Conservation (phyloP, 2,888 invertebrate genomes). For the Pteria penguin region DNA sequence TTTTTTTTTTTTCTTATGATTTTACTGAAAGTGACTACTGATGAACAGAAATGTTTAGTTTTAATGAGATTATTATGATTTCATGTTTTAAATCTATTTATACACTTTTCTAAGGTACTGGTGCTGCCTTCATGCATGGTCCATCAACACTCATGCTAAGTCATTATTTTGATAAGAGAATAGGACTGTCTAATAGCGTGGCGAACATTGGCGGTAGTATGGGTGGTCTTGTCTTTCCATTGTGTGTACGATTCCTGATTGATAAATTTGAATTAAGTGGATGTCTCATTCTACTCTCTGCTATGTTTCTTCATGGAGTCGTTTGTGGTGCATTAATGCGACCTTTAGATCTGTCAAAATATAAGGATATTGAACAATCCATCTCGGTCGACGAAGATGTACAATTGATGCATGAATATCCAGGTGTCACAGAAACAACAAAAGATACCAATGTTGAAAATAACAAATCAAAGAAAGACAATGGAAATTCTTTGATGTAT, state of each 20-base stretch:
- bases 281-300: slow-evolving; percentile 44
- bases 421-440: background rate
- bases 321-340: slow-evolving; percentile 50
- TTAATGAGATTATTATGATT: no score
- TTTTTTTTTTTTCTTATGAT: no score
- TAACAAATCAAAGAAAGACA: background rate
- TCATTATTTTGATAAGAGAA: slow-evolving; percentile 51
- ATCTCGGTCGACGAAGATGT: background rate
- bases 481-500: background rate
- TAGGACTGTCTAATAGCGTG: slow-evolving; percentile 54
- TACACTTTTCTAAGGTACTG: no score
- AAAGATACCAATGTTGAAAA: background rate
- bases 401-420: background rate
- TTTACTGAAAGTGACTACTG: no score
- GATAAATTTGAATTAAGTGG: slow-evolving; percentile 50
- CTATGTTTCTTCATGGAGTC: slow-evolving; percentile 37
- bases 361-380: background rate
- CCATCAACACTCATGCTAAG: slow-evolving; percentile 43
- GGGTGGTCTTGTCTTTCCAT: slow-evolving; percentile 49
- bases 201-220: slow-evolving; percentile 46
- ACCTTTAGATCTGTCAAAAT: slow-evolving; percentile 26
- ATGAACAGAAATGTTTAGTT: no score
- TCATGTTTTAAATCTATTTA: no score
- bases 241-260: slow-evolving; percentile 33
- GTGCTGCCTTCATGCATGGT: slow-evolving; percentile 40